A percentile compares a stretch with the other conserved stretches of the same genome.
Conservation (phyloP, 2,113 vertebrate genomes). For the Leucosticte australis region DNA sequence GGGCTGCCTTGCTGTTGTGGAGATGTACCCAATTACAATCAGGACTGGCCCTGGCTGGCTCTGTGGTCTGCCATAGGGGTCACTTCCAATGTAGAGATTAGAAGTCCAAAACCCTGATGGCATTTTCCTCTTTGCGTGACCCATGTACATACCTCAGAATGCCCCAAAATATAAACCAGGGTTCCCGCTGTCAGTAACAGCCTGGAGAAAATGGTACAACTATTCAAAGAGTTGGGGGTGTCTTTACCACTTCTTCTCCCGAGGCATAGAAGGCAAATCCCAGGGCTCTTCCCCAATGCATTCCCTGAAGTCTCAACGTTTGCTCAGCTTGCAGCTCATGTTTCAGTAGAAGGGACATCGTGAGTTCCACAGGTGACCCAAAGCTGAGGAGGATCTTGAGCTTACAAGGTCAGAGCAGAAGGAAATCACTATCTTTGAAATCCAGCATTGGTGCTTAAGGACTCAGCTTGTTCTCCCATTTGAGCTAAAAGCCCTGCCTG, state of each 20-base stretch:
- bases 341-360: not conserved
- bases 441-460: not conserved
- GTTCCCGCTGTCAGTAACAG: not conserved
- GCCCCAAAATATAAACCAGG: not conserved
- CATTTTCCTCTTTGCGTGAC: not conserved
- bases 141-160: not conserved
- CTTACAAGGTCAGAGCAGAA: not conserved
- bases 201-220: not conserved
- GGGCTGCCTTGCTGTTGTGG: not conserved
- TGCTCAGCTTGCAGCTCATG: not conserved
- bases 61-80: not conserved
- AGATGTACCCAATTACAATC: accelerated
- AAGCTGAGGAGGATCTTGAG: not conserved
- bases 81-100: not conserved
- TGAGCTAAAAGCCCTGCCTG: not conserved
- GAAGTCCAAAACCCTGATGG: not conserved
- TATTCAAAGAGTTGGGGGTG: not conserved
- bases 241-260: not conserved
- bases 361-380: not conserved
- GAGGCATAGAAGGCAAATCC: not conserved
- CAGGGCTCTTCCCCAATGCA: not conserved
- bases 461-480: not conserved
- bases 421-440: not conserved
- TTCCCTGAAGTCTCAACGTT: not conserved
- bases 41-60: not conserved